Evolutionary conservation across 2,797 vertebrate genomes (phyloP), one percentile per base, ranked within the genome.

Genomic region (Rallus crepitans): DNA sequence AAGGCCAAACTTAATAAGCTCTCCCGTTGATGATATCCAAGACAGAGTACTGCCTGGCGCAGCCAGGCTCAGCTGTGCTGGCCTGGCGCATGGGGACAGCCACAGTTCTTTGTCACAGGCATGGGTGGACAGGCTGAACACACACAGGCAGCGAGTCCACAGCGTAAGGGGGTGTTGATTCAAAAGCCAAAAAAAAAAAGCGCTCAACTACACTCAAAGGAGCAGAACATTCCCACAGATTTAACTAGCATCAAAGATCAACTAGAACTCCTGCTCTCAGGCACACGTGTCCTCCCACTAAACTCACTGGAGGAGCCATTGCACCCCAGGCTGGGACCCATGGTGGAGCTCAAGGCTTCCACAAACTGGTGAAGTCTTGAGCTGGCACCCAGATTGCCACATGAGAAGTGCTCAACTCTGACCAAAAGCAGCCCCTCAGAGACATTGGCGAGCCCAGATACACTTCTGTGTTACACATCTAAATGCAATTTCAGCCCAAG

Each of bases 1-100:
- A 92, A 70, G 59, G 31, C n/a, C 52, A 87, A 94, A 72, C 69
- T 59, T 52, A 72, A 55, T 87, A 89, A 91, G 69, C 69, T 82
- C 57, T 92, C 75, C 50, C 2, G 6, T 0, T 89, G 75, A 90
- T 75, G 68, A 90, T 81, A 70, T 64, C 55, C 68, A 89, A 90
- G 77, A 45, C 73, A 63, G 48, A 84, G 55, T 6, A 78, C 11
- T 39, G 75, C n/a, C 75, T 61, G 85, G 57, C 37, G 61, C 33
- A 40, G 35, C 33, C n/a, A 16, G 30, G n/a, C 40, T 64, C 73
- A 40, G 75, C 35, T 37, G 66, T 0, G 2, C 50, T 31, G 47
- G 42, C 53, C 81, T 68, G 50, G 50, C 3, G 0, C 48, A 59
- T 0, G 0, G 59, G 55, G 70, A 76, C 40, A 65, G 68, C 33